Evolutionary conservation across 1,140 invertebrate species (phyloP).

Genomic region (Bombus breviceps): DNA sequence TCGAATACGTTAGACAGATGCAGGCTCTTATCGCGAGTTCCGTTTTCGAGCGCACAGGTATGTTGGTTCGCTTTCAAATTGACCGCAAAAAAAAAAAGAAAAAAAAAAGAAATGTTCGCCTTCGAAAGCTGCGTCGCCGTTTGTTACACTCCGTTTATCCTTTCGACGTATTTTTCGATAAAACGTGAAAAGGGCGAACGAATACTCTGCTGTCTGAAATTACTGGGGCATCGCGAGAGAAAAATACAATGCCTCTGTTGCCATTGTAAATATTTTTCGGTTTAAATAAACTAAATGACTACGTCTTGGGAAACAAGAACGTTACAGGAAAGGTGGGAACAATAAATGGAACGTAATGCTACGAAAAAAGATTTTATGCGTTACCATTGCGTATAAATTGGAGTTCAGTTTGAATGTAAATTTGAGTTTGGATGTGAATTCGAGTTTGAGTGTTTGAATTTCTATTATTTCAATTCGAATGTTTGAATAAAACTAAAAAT

Average conservation of each 20-base stretch:
- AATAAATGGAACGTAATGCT: neutral
- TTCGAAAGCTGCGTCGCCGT: neutral
- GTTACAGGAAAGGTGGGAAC: no score
- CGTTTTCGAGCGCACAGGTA: neutral
- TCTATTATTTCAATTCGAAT: neutral
- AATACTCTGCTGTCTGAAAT: neutral
- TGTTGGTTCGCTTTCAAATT: neutral
- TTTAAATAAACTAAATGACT: neutral
- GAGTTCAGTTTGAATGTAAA: neutral
- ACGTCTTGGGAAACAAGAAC: neutral
- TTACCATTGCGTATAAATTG: neutral
- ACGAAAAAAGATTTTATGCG: neutral
- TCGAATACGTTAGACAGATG: neutral
- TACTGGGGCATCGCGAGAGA: neutral
- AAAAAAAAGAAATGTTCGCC: neutral
- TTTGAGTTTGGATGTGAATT: conserved; percentile 2
- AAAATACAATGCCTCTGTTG: neutral
- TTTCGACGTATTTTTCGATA: conserved; percentile 34
- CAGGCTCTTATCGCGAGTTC: neutral
- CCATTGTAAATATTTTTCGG: neutral
- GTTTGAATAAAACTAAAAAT: neutral
- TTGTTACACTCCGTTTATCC: conserved; percentile 9
- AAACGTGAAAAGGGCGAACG: neutral
- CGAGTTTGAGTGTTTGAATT: no score
- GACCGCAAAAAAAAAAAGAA: neutral